Base-by-base conservation (phyloP, 2,888 invertebrate species). In the Cheilosia scutellata region DNA sequence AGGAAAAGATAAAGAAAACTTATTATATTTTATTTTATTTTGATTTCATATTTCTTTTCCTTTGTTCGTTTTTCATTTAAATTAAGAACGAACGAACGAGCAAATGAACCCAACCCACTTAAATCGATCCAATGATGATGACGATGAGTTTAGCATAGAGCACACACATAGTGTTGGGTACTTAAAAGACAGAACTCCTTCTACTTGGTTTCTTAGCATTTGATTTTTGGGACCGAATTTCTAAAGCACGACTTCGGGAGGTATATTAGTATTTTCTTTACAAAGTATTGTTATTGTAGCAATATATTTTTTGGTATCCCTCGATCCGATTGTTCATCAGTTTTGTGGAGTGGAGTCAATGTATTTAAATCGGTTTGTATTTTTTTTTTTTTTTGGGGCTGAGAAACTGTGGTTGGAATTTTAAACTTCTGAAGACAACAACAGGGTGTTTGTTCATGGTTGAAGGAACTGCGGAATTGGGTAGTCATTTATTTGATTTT, bases 71-170 rank as follows among this genome's bases (percentile, higher is more conserved):
- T 82, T 84, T 86, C 71, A 84, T 84, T 79, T 75, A 86, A 80
- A 86, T 80, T 76, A 80, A 80, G 84, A 80, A 86, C 84, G 66
- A 65, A 27, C 79, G 65, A 72, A 42, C 58, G 47, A 71, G 53
- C 65, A 78, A 71, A 79, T 71, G 71, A 66, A 76, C 84, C 84
- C 84, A 86, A 80, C 84, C 84, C 84, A 86, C 76, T 80, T 79
- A 80, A 86, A 86, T 86, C 80, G 84, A 86, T 86, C 49, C 71
- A 55, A 78, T 65, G 79, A 68, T 74, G 68, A 79, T 74, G 68
- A n/a, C n/a, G n/a, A 71, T 51, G 47, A 78, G 49, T 70, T 20
- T 72, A 79, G 71, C 57, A 40, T 79, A 60, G 75, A 79, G 71
- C 58, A 78, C 78, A 75, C 44, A 75, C 65, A 75, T 57, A 66